Percentiles rank a stretch among this genome's conserved stretches.
Evolutionary conservation across 2,888 invertebrate species (phyloP).

Genomic region (Sarcophaga carnaria): DNA sequence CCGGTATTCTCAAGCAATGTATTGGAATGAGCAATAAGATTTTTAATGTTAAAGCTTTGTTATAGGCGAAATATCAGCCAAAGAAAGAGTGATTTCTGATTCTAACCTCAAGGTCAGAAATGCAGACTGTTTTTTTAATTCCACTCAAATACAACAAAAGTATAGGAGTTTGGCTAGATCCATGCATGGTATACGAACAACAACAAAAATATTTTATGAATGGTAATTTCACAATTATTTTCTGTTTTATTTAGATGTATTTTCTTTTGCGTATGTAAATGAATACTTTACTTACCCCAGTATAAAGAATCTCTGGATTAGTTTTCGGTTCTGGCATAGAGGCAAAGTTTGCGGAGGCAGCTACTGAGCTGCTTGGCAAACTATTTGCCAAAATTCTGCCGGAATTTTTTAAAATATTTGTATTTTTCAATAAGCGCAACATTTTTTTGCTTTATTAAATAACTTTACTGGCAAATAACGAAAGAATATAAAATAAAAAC

Average conservation of each 20-base stretch:
- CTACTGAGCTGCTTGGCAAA: slow-evolving; percentile 28
- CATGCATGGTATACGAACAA: too few species aligned
- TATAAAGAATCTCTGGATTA: slow-evolving; percentile 89
- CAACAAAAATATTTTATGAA: not conserved
- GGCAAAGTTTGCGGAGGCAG: slow-evolving; percentile 82
- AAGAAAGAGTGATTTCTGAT: slow-evolving; percentile 11
- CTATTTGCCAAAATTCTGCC: slow-evolving; percentile 54
- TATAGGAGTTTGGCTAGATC: too few species aligned
- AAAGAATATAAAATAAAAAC: not conserved
- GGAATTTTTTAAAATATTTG: slow-evolving; percentile 62
- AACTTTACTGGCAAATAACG: not conserved
- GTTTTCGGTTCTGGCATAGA: slow-evolving; percentile 86
- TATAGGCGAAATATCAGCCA: not conserved
- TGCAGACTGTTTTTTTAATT: not conserved
- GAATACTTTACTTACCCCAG: slow-evolving; percentile 86
- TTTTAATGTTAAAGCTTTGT: not conserved
- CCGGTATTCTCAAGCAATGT: slow-evolving; percentile 25
- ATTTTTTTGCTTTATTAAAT: slow-evolving; percentile 67
- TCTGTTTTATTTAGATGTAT: too few species aligned
- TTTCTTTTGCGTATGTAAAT: not conserved
- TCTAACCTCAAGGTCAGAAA: slow-evolving; percentile 28
- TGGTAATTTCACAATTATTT: slow-evolving; percentile 40
- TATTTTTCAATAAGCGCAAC: slow-evolving; percentile 76
- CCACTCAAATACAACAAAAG: not conserved
- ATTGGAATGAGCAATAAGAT: not conserved